Percentiles rank a stretch among this genome's conserved stretches.
Conservation (phyloP, 2,113 vertebrate genomes). For the Lota lota region DNA sequence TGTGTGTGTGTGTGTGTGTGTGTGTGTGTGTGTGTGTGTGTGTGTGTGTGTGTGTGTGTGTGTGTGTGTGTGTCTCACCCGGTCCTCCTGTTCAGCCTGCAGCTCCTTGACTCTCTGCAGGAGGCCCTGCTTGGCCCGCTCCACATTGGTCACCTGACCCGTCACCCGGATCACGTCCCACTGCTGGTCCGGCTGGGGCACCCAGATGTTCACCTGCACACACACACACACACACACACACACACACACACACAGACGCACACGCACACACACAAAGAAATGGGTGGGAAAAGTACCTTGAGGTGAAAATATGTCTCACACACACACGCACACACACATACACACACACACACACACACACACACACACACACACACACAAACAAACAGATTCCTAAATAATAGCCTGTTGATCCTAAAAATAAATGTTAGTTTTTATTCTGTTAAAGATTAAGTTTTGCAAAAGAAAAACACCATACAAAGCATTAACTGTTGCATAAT, state of each 20-base stretch:
- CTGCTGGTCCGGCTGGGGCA: constrained; percentile 76
- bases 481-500: too few relatives aligned
- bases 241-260: neutral
- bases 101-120: constrained; percentile 73
- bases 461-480: too few relatives aligned
- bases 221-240: neutral
- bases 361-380: too few relatives aligned
- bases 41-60: constrained; percentile 6
- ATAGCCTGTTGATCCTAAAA: too few relatives aligned
- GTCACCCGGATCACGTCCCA: constrained; percentile 77
- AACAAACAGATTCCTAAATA: too few relatives aligned
- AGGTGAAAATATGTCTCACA: neutral
- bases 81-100: constrained; percentile 78
- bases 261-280: neutral
- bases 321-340: neutral
- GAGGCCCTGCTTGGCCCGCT: constrained; percentile 73
- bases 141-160: constrained; percentile 72
- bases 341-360: neutral
- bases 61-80: constrained; percentile 56
- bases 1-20: too few relatives aligned
- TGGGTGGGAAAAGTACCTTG: neutral
- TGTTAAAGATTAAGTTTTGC: too few relatives aligned
- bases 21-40: neutral
- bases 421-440: too few relatives aligned
- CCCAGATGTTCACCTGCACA: constrained; percentile 77